These are phyloP conservation scores for Cromileptes altivelis DNA, from an alignment of 2,113 vertebrate genomes.

Conservation along the genomic window DNA sequence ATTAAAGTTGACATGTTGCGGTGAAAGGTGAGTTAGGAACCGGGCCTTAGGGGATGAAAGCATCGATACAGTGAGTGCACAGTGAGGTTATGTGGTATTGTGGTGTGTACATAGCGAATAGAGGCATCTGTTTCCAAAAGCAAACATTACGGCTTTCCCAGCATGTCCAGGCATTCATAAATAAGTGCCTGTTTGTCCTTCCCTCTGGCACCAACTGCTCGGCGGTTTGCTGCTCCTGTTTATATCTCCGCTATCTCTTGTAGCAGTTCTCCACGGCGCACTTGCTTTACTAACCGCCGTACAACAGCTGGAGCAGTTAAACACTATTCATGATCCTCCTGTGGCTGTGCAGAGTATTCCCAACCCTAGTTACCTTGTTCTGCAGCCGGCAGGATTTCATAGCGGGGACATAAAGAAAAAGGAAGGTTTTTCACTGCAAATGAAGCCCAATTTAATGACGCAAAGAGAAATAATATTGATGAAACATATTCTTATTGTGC, in stretches of 20 bases:
- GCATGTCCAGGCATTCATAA: slow-evolving; percentile 40
- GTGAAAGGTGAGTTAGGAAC: neutral
- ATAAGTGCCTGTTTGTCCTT: slow-evolving; percentile 45
- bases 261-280: slow-evolving; percentile 20
- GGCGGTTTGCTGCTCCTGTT: slow-evolving; percentile 12
- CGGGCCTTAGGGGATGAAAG: neutral
- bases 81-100: neutral
- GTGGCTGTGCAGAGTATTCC: slow-evolving; percentile 37
- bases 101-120: slow-evolving; percentile 6
- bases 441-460: slow-evolving; percentile 39
- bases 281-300: slow-evolving; percentile 35
- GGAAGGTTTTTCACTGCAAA: slow-evolving; percentile 39
- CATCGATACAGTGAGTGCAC: neutral
- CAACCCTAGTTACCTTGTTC: slow-evolving; percentile 36
- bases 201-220: slow-evolving; percentile 23
- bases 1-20: neutral
- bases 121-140: slow-evolving; percentile 16
- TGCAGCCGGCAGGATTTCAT: slow-evolving; percentile 23
- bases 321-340: slow-evolving; percentile 47
- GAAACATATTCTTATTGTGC: slow-evolving; percentile 16
- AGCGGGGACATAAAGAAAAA: slow-evolving; percentile 13
- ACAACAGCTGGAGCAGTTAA: slow-evolving; percentile 55
- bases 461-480: slow-evolving; percentile 20
- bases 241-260: slow-evolving; percentile 21
- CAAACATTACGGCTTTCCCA: neutral